Evolutionary conservation across 2,888 invertebrate species (phyloP).

Genomic region (Trichacis sp.): DNA sequence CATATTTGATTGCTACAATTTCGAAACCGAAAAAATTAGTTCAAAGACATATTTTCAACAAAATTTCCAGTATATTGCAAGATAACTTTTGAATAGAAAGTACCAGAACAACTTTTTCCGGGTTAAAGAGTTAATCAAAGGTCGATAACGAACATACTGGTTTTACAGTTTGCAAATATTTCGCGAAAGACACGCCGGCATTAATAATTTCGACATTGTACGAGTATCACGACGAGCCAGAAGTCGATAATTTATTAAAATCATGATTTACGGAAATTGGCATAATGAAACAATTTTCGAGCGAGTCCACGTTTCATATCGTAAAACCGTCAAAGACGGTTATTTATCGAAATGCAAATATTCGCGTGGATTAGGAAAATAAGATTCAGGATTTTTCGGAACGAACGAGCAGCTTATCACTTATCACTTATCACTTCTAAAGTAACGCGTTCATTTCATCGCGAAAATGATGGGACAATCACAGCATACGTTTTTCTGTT

Average conservation of each 20-base stretch:
- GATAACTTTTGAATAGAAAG: not conserved
- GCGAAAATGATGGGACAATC: no score
- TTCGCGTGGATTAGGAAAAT: not conserved
- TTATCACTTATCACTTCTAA: no score
- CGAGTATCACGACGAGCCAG: not conserved
- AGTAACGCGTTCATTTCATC: no score
- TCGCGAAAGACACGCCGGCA: no score
- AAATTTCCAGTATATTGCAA: not conserved
- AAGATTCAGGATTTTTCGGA: not conserved
- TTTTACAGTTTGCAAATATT: not conserved
- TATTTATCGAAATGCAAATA: constrained; percentile 5
- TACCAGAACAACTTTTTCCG: not conserved
- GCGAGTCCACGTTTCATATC: not conserved
- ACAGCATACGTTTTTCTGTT: no score
- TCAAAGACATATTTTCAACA: no score
- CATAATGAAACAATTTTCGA: constrained; percentile 8
- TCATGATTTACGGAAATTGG: constrained; percentile 2
- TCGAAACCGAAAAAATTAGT: no score
- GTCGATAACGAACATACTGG: no score
- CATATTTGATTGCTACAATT: no score
- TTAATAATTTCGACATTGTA: not conserved
- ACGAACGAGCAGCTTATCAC: not conserved
- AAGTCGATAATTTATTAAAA: constrained; percentile 5
- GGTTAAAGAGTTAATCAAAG: not conserved
- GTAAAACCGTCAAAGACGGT: constrained; percentile 1